Base-by-base conservation (phyloP, 2,888 invertebrate genomes). In the Dasypolia templi region DNA sequence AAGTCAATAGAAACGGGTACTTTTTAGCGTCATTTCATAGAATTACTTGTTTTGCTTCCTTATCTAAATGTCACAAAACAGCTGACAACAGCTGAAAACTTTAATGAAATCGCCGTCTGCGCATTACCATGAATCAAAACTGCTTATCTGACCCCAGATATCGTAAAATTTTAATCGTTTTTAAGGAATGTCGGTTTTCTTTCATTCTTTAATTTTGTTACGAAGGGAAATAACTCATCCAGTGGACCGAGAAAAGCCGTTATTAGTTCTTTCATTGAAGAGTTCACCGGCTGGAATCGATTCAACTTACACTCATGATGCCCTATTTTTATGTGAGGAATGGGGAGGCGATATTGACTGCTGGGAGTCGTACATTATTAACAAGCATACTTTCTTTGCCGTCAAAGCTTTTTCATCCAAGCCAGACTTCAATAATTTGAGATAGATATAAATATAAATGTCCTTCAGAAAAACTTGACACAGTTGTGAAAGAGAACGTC, bases 401-500 rank as follows among this genome's bases (percentile, higher is more conserved):
- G 51, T 22, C 29, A 14, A 1, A 61, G 80, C 55, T 39, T 75
- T 63, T 51, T 59, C 17, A 51, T 44, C 51, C n/a, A 51, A 44
- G 26, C 22, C 11, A 42, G n/a, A 65, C 59, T 63, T 42, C 9
- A 35, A 59, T 49, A 61, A 3, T 61, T 32, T 32, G 12, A 62
- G 14, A 55, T 35, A 12, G 19, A n/a, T 59, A 29, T 29, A 64
- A 17, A 66, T 49, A 46, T 53, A 63, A 66, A 55, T 51, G 68
- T 58, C 68, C 55, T 77, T 82, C 58, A 72, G 44, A 80, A 72
- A 65, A 66, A 69, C 22, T 73, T 78, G 78, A 78, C 81, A 81
- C 58, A 74, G 69, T 82, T 81, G 0, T 46, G 49, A 81, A 81
- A 77, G 82, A 69, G 80, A 81, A 81, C 78, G 81, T 77, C 68